These are phyloP conservation scores for Archegozetes longisetosus DNA, from an alignment of 1,140 invertebrate species.

Conservation along the genomic window DNA sequence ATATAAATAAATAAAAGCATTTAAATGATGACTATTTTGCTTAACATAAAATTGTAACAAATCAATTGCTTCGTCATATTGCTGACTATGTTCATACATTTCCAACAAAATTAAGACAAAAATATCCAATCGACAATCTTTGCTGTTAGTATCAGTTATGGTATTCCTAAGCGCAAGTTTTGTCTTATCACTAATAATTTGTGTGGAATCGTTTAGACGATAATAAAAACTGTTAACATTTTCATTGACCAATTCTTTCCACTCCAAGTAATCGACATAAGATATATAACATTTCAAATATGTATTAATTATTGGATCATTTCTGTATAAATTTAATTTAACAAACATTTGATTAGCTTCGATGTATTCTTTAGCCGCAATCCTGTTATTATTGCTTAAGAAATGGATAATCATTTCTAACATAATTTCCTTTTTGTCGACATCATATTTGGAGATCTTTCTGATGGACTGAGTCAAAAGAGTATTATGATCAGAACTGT, in stretches of 20 bases:
- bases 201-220: neutral
- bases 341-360: neutral
- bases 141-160: neutral
- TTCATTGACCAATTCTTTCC: neutral
- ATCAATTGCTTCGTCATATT: neutral
- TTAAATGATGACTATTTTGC: neutral
- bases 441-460: neutral
- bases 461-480: neutral
- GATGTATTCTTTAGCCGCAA: neutral
- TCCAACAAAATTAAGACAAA: neutral
- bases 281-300: neutral
- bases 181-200: neutral
- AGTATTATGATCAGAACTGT: neutral
- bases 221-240: neutral
- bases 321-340: neutral
- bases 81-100: neutral
- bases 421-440: neutral
- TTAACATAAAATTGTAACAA: neutral
- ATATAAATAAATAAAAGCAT: neutral
- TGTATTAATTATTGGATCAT: neutral
- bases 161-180: neutral
- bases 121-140: neutral
- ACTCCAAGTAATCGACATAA: neutral
- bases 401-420: neutral
- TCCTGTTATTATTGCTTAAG: neutral